Evolutionary conservation across 2,797 vertebrate species (phyloP).

Genomic region (Sebastes hopkinsi): DNA sequence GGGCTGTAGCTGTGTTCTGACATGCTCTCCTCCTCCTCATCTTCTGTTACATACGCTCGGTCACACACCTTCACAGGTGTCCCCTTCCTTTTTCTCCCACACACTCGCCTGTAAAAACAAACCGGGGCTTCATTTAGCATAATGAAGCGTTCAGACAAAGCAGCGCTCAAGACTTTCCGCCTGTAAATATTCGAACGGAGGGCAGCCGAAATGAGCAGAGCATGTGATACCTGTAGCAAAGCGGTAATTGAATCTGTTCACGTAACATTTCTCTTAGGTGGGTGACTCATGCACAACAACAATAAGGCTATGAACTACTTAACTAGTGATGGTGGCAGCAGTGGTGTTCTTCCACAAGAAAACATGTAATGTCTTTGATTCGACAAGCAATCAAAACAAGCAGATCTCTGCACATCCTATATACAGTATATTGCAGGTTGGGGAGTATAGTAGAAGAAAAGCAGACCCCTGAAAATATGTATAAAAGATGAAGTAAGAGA

Average conservation of each 20-base stretch:
- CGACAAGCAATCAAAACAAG: neutral
- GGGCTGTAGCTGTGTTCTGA: constrained; percentile 88
- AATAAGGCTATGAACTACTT: neutral
- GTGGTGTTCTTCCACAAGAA: neutral
- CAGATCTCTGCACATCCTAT: neutral
- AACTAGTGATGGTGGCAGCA: neutral
- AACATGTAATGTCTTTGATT: neutral
- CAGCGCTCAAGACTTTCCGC: neutral
- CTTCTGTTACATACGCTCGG: constrained; percentile 85
- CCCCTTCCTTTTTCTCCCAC: constrained; percentile 86
- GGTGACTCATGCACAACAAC: neutral
- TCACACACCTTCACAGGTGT: constrained; percentile 88
- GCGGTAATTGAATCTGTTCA: neutral
- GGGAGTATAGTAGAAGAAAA: neutral
- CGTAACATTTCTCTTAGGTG: neutral
- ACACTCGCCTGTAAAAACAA: constrained; percentile 79
- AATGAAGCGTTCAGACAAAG: neutral
- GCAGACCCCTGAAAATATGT: neutral
- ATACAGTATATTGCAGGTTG: neutral
- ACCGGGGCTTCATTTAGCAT: constrained; percentile 6
- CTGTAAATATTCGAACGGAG: neutral
- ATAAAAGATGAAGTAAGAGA: neutral
- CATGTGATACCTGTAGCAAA: neutral
- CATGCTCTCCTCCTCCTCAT: constrained; percentile 88
- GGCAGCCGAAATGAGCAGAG: neutral